These are phyloP conservation scores for Pipistrellus nathusii DNA, from an alignment of 2,797 vertebrate species.

Conservation along the genomic window DNA sequence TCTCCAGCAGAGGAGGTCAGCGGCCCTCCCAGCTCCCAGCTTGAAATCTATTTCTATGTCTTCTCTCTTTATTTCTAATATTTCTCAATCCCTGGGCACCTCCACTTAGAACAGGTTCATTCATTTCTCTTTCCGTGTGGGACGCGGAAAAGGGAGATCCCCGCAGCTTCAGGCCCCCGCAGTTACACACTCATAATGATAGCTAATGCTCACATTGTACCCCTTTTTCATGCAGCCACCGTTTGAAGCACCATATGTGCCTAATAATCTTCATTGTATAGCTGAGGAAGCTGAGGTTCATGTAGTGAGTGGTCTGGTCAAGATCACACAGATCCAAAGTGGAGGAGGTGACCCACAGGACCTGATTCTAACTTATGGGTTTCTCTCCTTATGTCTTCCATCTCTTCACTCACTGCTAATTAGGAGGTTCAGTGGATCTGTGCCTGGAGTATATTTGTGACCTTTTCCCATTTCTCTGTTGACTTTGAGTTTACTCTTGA, in stretches of 20 bases:
- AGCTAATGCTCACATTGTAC: not conserved
- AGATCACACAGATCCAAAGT: not conserved
- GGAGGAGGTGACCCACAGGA: not conserved
- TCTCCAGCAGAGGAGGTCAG: too few species aligned
- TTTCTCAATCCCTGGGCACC: too few species aligned
- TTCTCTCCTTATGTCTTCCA: not conserved
- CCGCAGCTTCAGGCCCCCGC: too few species aligned
- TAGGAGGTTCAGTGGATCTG: not conserved
- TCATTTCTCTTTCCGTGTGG: too few species aligned
- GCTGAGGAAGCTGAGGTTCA: not conserved
- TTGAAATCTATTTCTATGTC: too few species aligned
- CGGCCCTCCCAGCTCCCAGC: too few species aligned
- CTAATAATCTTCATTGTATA: not conserved
- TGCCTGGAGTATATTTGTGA: not conserved
- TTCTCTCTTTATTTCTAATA: too few species aligned
- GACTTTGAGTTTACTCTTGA: constrained; percentile 22
- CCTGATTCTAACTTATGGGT: not conserved
- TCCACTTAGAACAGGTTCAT: too few species aligned
- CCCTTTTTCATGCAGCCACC: not conserved
- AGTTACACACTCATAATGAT: not conserved
- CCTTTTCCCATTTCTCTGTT: not conserved
- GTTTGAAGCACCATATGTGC: not conserved
- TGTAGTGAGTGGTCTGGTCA: not conserved
- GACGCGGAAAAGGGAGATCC: too few species aligned
- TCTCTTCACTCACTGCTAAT: not conserved